Evolutionary conservation across 2,888 invertebrate species (phyloP).

Genomic region (Cyaniris semiargus): DNA sequence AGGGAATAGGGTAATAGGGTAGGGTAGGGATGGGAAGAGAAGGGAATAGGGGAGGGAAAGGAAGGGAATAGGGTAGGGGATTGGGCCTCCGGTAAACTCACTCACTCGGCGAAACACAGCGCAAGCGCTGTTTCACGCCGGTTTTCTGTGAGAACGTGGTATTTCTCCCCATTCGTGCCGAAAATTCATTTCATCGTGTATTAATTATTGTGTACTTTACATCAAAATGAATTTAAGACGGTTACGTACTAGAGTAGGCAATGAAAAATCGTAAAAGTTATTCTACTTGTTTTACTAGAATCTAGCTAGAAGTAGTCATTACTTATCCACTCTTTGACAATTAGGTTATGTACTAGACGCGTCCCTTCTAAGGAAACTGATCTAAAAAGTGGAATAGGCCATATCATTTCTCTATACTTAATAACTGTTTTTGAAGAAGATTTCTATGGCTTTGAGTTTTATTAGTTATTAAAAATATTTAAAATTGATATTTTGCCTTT

Average conservation of each 20-base stretch:
- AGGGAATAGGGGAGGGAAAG: no score
- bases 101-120: no score
- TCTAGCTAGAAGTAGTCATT: neutral
- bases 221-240: neutral
- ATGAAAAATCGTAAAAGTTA: neutral
- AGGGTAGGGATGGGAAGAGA: no score
- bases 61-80: no score
- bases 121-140: no score
- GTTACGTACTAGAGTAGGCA: neutral
- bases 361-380: constrained; percentile 47
- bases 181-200: neutral
- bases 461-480: neutral
- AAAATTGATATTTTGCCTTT: neutral
- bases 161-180: no score
- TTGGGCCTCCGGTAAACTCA: no score
- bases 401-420: constrained; percentile 29
- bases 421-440: constrained; percentile 27
- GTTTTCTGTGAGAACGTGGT: no score
- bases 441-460: neutral
- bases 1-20: no score
- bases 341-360: constrained; percentile 41
- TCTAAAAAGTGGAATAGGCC: constrained; percentile 49
- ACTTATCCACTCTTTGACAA: constrained; percentile 38
- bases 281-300: neutral
- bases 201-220: neutral